phyloP scores from a whole-genome alignment of 2,113 vertebrate genomes.

The Grantiella picta region DNA sequence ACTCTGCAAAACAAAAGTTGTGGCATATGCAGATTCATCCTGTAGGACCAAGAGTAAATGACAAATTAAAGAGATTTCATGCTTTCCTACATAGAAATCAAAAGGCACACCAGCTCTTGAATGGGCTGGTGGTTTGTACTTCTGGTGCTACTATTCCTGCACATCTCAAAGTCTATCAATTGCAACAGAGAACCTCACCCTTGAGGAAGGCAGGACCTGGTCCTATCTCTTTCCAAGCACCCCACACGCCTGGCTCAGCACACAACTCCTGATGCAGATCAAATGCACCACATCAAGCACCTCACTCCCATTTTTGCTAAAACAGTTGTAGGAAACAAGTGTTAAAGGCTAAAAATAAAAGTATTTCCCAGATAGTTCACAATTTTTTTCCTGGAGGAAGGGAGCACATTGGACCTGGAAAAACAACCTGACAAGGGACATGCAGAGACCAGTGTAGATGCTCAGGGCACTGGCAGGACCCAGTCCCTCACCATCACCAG shows the following conservation, averaged over 20 bases:
- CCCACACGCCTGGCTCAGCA: rapidly evolving
- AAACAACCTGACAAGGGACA: rapidly evolving
- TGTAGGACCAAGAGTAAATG: not conserved
- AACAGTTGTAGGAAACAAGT: not conserved
- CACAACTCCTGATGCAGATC: rapidly evolving
- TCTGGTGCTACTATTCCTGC: not conserved
- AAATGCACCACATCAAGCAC: not conserved
- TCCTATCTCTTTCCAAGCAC: rapidly evolving
- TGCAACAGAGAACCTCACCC: not conserved
- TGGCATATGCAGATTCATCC: not conserved
- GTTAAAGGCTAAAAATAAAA: not conserved
- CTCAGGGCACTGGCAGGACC: not conserved
- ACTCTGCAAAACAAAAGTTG: not conserved
- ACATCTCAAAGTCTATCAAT: not conserved
- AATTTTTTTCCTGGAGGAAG: not conserved
- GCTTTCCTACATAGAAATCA: not conserved
- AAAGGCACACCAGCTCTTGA: not conserved
- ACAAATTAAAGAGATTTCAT: not conserved
- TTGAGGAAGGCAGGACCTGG: not conserved
- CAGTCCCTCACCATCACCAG: not conserved
- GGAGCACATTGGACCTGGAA: rapidly evolving
- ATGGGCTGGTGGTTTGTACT: not conserved
- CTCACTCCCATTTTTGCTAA: not conserved
- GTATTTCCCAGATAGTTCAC: not conserved
- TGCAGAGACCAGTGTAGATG: rapidly evolving